Evolutionary conservation across 2,113 vertebrate genomes (phyloP).

Genomic region (Hypomesus transpacificus): DNA sequence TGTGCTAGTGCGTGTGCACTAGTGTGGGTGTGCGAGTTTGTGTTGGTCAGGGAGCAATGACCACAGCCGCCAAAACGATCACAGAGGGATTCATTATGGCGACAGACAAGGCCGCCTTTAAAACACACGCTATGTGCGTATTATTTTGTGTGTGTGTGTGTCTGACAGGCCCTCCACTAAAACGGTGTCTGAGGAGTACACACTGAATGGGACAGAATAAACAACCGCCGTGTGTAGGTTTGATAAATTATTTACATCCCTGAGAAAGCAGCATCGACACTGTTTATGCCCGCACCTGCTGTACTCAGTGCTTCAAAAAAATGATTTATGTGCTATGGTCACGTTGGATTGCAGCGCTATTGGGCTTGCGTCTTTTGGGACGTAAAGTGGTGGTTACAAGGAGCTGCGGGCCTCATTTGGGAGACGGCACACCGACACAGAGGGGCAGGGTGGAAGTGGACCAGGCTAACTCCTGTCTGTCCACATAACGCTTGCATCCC

Average conservation of each 20-base stretch:
- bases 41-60: slow-evolving; percentile 84
- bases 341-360: slow-evolving; percentile 94
- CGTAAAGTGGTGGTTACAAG: slow-evolving; percentile 93
- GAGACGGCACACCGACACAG: slow-evolving; percentile 56
- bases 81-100: slow-evolving; percentile 93
- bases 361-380: slow-evolving; percentile 88
- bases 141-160: slow-evolving; percentile 21
- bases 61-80: slow-evolving; percentile 75
- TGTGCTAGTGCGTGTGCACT: slow-evolving; percentile 26
- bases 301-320: slow-evolving; percentile 91
- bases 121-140: slow-evolving; percentile 60
- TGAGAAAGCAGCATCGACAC: slow-evolving; percentile 88
- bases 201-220: slow-evolving; percentile 87
- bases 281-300: slow-evolving; percentile 92
- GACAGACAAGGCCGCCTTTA: slow-evolving; percentile 85
- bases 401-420: slow-evolving; percentile 83
- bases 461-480: slow-evolving; percentile 87
- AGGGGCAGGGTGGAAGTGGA: slow-evolving; percentile 75
- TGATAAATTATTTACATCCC: slow-evolving; percentile 99
- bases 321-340: slow-evolving; percentile 98
- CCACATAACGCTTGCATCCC: slow-evolving; percentile 82
- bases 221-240: slow-evolving; percentile 85
- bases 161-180: slow-evolving; percentile 79
- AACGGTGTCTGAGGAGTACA: slow-evolving; percentile 84
- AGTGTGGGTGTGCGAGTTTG: slow-evolving; percentile 14